phyloP scores from a whole-genome alignment of 2,113 vertebrate genomes.

The Oxyruncus cristatus region DNA sequence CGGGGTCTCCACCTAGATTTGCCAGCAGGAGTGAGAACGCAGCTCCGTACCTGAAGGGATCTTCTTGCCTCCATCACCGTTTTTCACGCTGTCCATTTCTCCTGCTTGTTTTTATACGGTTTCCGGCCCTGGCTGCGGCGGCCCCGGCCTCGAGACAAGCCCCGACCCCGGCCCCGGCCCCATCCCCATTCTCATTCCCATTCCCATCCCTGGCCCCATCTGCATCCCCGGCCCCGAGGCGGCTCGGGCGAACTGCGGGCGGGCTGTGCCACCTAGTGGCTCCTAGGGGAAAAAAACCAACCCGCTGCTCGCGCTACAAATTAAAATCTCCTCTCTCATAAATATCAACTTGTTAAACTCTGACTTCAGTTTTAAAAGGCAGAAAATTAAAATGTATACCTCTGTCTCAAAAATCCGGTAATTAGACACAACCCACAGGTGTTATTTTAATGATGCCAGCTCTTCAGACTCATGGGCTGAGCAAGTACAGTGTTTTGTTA shows the following conservation, averaged over 20 bases:
- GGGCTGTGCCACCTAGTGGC: constrained; percentile 71
- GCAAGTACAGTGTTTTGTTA: constrained; percentile 30
- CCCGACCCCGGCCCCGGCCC: too few species aligned
- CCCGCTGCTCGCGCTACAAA: neutral
- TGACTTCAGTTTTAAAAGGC: constrained; percentile 52
- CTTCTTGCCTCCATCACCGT: neutral
- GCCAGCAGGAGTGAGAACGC: neutral
- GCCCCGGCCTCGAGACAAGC: neutral
- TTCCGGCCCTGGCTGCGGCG: neutral
- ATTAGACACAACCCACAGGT: constrained; percentile 66
- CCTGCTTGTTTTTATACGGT: neutral
- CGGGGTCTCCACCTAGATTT: neutral
- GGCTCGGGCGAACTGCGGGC: neutral
- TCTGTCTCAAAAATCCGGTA: constrained; percentile 3
- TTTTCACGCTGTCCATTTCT: neutral
- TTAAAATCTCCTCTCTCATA: constrained; percentile 19
- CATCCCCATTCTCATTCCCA: rapidly evolving
- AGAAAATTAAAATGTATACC: constrained; percentile 49
- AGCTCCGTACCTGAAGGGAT: neutral
- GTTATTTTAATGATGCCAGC: constrained; percentile 33
- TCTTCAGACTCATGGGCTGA: constrained; percentile 8
- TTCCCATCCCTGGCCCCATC: neutral
- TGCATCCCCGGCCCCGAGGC: neutral
- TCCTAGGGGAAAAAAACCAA: rapidly evolving
- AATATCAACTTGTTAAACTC: constrained; percentile 63